phyloP scores from a whole-genome alignment of 1,140 invertebrate genomes.

The Monochamus saltuarius region DNA sequence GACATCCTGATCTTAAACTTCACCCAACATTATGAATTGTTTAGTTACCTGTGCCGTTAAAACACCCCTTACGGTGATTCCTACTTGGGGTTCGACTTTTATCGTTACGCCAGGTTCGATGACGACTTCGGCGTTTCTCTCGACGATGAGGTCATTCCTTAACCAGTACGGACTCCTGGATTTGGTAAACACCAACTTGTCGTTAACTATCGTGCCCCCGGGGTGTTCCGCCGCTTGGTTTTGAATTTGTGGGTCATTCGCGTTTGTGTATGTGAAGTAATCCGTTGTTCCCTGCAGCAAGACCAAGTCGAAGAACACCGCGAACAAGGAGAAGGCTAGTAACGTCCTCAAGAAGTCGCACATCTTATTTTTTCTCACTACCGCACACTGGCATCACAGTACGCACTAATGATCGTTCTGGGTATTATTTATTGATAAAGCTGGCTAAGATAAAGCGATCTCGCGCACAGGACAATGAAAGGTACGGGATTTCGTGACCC shows the following conservation, averaged over 20 bases:
- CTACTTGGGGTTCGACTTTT: conserved; percentile 83
- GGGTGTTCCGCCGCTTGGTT: conserved; percentile 54
- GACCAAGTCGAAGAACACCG: conserved; percentile 1
- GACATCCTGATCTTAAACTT: not conserved
- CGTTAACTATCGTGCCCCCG: conserved; percentile 61
- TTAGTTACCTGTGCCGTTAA: conserved; percentile 80
- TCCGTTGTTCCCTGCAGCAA: conserved; percentile 1
- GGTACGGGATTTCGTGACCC: too few species aligned
- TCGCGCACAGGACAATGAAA: too few species aligned
- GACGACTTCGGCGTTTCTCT: conserved; percentile 69
- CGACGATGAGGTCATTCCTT: conserved; percentile 77
- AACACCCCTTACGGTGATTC: conserved; percentile 85
- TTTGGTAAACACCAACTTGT: conserved; percentile 57
- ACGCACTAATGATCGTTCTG: too few species aligned
- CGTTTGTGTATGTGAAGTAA: not conserved
- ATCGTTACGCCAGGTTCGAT: conserved; percentile 86
- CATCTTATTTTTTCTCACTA: conserved; percentile 4
- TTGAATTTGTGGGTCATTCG: too few species aligned
- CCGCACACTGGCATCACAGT: too few species aligned
- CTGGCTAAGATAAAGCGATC: too few species aligned
- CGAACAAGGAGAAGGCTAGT: not conserved
- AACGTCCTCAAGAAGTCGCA: conserved; percentile 10
- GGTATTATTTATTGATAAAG: too few species aligned
- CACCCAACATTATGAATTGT: conserved; percentile 2
- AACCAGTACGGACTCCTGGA: conserved; percentile 75